A percentile compares a stretch with the other conserved stretches of the same genome.
These are phyloP conservation scores for Siderastrea siderea DNA, from an alignment of 92 coral and sea anemone species.

Conservation along the genomic window DNA sequence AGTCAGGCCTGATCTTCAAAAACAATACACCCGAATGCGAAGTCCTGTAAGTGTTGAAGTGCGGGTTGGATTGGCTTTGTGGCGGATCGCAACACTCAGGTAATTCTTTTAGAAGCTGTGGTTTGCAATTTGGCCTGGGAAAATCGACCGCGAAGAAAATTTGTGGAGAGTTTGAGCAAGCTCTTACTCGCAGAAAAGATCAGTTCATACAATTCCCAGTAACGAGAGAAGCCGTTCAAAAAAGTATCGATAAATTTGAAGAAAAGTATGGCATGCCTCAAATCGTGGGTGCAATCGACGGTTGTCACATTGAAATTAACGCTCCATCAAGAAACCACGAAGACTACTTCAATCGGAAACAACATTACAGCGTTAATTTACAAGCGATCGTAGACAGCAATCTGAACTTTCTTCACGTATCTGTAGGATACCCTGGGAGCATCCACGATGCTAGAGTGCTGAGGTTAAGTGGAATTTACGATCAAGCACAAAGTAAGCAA, in stretches of 20 bases:
- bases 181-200: slow-evolving; percentile 32
- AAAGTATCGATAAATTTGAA: slow-evolving; percentile 36
- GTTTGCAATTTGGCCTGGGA: not conserved
- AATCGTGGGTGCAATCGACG: no score
- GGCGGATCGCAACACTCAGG: slow-evolving; percentile 65
- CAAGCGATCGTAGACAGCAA: slow-evolving; percentile 35
- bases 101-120: slow-evolving; percentile 47
- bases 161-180: slow-evolving; percentile 40
- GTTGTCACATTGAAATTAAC: no score
- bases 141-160: slow-evolving; percentile 10
- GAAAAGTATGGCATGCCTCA: slow-evolving; percentile 58
- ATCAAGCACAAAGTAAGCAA: not conserved
- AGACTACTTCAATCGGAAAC: no score
- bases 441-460: slow-evolving; percentile 49
- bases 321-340: slow-evolving; percentile 47
- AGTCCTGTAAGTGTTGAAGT: slow-evolving; percentile 45
- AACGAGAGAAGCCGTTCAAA: slow-evolving; percentile 33
- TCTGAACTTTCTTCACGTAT: slow-evolving; percentile 40
- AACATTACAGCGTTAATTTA: no score
- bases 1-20: slow-evolving; percentile 21
- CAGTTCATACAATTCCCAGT: slow-evolving; percentile 47
- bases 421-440: slow-evolving; percentile 50
- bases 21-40: slow-evolving; percentile 44
- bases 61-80: slow-evolving; percentile 45
- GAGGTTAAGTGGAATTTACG: slow-evolving; percentile 4